Conservation (phyloP, 2,888 invertebrate species). For the Entomobrya proxima region DNA sequence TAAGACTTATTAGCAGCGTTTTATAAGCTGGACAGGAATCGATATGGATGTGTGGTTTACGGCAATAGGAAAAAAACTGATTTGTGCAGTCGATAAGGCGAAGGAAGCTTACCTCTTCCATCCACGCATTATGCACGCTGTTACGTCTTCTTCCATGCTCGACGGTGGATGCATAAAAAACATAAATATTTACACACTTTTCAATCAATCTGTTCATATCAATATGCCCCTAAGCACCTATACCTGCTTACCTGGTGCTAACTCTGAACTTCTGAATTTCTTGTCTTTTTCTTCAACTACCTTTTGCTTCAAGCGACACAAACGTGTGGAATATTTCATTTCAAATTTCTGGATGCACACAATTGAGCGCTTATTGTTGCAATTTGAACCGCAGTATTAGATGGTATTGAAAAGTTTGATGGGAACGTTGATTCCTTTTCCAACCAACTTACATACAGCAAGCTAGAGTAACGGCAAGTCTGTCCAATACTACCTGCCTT, state of each 20-base stretch:
- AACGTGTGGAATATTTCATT: not conserved
- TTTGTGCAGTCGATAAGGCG: too few relatives aligned
- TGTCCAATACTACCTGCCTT: not conserved
- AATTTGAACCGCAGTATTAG: not conserved
- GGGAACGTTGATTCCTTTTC: constrained; percentile 14
- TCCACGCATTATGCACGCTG: too few relatives aligned
- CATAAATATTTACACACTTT: not conserved
- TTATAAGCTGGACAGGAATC: too few relatives aligned
- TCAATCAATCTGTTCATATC: too few relatives aligned
- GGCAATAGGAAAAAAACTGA: too few relatives aligned
- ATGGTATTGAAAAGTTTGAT: not conserved
- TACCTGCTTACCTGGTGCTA: constrained; percentile 14
- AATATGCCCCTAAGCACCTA: not conserved
- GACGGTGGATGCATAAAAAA: not conserved
- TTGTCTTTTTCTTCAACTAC: not conserved
- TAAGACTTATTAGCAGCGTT: too few relatives aligned
- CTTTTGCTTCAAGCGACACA: not conserved
- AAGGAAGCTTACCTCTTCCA: too few relatives aligned
- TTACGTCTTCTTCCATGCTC: too few relatives aligned
- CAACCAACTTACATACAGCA: not conserved
- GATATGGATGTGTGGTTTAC: too few relatives aligned
- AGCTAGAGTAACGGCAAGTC: not conserved
- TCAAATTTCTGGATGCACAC: not conserved
- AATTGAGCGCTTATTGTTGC: not conserved
- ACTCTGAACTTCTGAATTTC: not conserved